phyloP scores from a whole-genome alignment of 2,797 vertebrate species.

The Austrolebias charrua region DNA sequence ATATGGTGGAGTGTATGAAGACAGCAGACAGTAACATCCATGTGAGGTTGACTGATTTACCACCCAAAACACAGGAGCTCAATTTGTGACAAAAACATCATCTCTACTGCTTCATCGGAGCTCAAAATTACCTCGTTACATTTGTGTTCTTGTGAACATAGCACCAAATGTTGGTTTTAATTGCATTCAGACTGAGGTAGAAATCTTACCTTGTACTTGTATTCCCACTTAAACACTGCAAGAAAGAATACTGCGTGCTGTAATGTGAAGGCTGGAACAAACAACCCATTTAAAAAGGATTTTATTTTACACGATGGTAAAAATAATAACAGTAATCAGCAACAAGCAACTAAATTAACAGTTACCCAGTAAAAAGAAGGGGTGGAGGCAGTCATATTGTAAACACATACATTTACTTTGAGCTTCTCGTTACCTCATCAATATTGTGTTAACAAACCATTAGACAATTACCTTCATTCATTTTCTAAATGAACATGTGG shows the following conservation, averaged over 20 bases:
- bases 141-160: too few relatives aligned
- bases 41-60: too few relatives aligned
- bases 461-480: conserved; percentile 54
- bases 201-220: background rate
- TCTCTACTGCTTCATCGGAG: too few relatives aligned
- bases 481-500: conserved; percentile 41
- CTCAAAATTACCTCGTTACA: too few relatives aligned
- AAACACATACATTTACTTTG: conserved; percentile 54
- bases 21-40: too few relatives aligned
- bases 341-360: background rate
- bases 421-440: conserved; percentile 56
- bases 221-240: background rate
- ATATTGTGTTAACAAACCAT: conserved; percentile 59
- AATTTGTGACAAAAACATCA: too few relatives aligned
- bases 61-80: too few relatives aligned
- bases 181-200: background rate
- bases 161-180: background rate
- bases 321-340: background rate
- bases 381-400: conserved; percentile 1
- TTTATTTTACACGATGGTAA: background rate
- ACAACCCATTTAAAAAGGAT: background rate
- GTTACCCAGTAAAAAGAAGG: background rate
- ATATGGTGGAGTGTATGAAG: too few relatives aligned
- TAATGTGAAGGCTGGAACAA: background rate
- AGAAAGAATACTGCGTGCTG: background rate